These are phyloP conservation scores for Typhlichthys eigenmanni DNA, from an alignment of 2,797 vertebrate species.

Conservation along the genomic window DNA sequence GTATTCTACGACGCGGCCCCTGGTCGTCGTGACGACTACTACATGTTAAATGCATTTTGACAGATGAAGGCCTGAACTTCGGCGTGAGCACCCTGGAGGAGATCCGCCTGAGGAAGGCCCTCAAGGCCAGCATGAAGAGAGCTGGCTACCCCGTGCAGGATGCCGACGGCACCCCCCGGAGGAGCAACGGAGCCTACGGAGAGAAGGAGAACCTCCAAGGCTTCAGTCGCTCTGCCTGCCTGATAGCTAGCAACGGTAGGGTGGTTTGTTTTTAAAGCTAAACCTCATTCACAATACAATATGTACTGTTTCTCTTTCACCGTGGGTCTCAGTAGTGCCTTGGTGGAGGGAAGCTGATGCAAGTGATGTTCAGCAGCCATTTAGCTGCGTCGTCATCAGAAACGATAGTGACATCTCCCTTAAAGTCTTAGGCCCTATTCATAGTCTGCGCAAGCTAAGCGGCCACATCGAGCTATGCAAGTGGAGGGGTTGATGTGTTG, in stretches of 20 bases:
- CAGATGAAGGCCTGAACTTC: slow-evolving; percentile 87
- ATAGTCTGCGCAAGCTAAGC: no score
- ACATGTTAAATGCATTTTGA: not conserved
- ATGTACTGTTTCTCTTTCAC: no score
- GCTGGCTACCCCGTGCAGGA: slow-evolving; percentile 69
- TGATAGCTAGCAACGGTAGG: slow-evolving; percentile 78
- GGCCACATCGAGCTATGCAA: no score
- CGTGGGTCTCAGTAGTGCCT: no score
- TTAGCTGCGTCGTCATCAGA: no score
- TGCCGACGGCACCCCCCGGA: slow-evolving; percentile 13
- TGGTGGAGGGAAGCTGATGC: no score
- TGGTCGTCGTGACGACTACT: not conserved
- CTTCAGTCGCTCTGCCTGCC: slow-evolving; percentile 65
- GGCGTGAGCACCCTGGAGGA: slow-evolving; percentile 93
- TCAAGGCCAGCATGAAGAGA: slow-evolving; percentile 86
- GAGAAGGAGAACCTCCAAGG: slow-evolving; percentile 84
- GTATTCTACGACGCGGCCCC: not conserved
- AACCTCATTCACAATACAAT: no score
- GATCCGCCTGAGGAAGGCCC: slow-evolving; percentile 86
- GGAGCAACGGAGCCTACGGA: slow-evolving; percentile 60
- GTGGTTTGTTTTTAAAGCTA: not conserved
- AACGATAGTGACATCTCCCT: no score
- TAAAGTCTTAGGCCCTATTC: no score
- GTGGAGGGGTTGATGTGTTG: no score
- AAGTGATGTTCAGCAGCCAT: no score